Conservation (phyloP, 2,113 vertebrate genomes). For the Nesoenas mayeri region DNA sequence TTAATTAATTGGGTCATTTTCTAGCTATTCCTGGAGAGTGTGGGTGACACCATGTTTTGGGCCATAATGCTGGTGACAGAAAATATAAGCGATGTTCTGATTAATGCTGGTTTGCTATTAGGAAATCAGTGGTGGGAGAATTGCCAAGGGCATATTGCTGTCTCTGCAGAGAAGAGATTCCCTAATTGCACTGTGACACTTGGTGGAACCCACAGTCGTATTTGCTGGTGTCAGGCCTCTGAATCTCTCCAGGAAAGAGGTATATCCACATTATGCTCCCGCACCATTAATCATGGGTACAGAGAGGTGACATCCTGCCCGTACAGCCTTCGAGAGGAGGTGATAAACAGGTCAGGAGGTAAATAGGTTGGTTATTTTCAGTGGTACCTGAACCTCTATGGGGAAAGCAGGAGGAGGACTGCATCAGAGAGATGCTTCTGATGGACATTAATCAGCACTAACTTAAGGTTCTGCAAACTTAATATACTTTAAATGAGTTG, state of each 20-base stretch:
- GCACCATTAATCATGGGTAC: not conserved
- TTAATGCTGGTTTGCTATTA: not conserved
- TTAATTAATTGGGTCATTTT: not conserved
- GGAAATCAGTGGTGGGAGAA: not conserved
- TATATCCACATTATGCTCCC: not conserved
- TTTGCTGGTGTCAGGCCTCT: not conserved
- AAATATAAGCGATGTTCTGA: not conserved
- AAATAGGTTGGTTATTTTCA: not conserved
- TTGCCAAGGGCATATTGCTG: not conserved
- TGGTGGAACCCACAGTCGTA: not conserved
- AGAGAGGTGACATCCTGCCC: not conserved
- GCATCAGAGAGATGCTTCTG: not conserved
- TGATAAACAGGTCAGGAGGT: not conserved
- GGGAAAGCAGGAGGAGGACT: not conserved
- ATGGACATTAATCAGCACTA: not conserved
- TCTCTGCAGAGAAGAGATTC: not conserved
- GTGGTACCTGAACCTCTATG: not conserved
- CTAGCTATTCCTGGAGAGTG: not conserved
- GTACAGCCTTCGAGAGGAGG: not conserved
- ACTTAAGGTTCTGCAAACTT: not conserved
- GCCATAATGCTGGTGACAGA: not conserved
- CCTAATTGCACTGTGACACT: not conserved
- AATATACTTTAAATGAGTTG: not conserved
- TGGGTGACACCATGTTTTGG: not conserved
- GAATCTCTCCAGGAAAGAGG: not conserved